These are phyloP conservation scores for Paramuricea clavata DNA, from an alignment of 92 coral and sea anemone genomes.

Conservation along the genomic window DNA sequence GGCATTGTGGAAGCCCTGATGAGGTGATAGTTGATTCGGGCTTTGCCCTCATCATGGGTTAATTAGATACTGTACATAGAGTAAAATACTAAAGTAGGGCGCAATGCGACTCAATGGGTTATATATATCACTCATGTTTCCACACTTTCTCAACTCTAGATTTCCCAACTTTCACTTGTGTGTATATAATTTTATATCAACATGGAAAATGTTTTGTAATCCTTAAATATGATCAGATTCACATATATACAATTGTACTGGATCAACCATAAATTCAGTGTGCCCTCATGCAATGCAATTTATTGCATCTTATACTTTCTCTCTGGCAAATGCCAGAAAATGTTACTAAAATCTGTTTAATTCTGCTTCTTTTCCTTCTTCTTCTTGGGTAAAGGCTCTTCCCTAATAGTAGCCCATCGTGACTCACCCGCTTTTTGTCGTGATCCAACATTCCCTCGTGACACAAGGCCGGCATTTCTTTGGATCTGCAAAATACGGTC, in stretches of 20 bases:
- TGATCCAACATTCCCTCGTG: conserved; percentile 3
- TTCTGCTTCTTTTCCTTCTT: background rate
- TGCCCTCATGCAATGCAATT: background rate
- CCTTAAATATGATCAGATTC: background rate
- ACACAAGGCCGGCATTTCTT: conserved; percentile 9
- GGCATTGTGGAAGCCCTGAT: no score
- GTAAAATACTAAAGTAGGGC: no score
- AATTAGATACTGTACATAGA: no score
- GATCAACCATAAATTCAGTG: background rate
- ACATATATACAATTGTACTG: background rate
- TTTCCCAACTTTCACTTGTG: background rate
- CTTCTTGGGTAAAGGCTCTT: background rate
- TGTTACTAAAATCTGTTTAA: background rate
- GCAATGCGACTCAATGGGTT: no score
- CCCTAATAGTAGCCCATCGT: conserved; percentile 12
- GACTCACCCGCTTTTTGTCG: conserved; percentile 3
- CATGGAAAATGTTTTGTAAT: background rate
- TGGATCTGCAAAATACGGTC: background rate
- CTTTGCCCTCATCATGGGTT: no score
- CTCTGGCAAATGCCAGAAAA: background rate
- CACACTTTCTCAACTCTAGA: background rate
- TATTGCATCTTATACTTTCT: background rate
- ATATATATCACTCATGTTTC: background rate
- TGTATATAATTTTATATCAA: background rate
- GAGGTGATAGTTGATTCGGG: no score